Evolutionary conservation across 2,797 vertebrate genomes (phyloP), one percentile per base, ranked within the genome.

Genomic region (Danio jaintianensis): DNA sequence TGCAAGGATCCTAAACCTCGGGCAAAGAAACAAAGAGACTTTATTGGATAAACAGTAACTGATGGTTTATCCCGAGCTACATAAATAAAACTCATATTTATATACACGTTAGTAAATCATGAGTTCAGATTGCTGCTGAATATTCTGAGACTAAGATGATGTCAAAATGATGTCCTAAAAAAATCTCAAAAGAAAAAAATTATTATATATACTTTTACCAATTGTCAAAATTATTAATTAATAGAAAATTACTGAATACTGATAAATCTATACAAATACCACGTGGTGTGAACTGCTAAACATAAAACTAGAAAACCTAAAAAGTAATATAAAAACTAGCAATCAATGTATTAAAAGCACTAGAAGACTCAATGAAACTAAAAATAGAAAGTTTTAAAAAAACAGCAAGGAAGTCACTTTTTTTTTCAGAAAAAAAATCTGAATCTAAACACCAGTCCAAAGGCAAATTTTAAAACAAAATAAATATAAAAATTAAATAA

Each of bases 391-490:
- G 53, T 11, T n/a, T n/a, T 9, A 6, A 62, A 20, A 89, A 47
- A 91, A 91, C 86, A 86, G 91, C 91, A 91, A 90, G 86, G 92
- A n/a, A n/a, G n/a, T n/a, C n/a, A n/a, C n/a, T n/a, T n/a, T n/a
- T n/a, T n/a, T n/a, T n/a, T n/a, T n/a, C n/a, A n/a, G n/a, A n/a
- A n/a, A n/a, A n/a, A n/a, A n/a, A n/a, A 29, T 29, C 29, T 29
- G 1, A 29, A 29, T 29, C 29, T 29, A 29, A 29, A 3, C 29
- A 1, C 29, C 29, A 29, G 29, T 29, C 3, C 29, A 29, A 29
- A 29, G 29, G 29, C 29, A 29, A 29, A 29, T 29, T 29, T 1
- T 29, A n/a, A n/a, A n/a, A n/a, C n/a, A n/a, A n/a, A n/a, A n/a
- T n/a, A n/a, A 29, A 29, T n/a, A 29, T 29, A n/a, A n/a, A n/a